Evolutionary conservation across 2,113 vertebrate genomes (phyloP), one percentile per base, ranked within the genome.

Genomic region (Serilophus lunatus): DNA sequence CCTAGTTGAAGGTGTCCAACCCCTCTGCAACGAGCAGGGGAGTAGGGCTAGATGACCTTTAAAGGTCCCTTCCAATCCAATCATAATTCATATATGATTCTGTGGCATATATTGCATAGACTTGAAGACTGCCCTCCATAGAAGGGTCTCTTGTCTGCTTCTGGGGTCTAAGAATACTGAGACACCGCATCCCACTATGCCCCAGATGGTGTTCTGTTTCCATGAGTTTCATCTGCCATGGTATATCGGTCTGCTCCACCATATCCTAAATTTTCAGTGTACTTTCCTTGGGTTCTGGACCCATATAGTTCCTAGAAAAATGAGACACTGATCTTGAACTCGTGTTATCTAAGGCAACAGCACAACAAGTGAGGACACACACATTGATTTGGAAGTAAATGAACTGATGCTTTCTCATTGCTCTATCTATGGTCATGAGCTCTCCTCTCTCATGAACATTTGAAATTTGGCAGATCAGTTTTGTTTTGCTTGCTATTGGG

Each of bases 391-490:
- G 80, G 71, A 82, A 91, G 74, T 15, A 85, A 86, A 85, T 42
- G 44, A 77, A 92, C 79, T 66, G 44, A 20, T 16, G 50, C 53
- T 78, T 86, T 77, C 72, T 93, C 60, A 35, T 40, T 92, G 82
- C 85, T 81, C 22, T 76, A 38, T 77, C 56, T 63, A 20, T 45
- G 60, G 61, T 47, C 65, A 35, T 76, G 36, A 90, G 49, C 47
- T 64, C 92, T 69, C 36, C 63, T 93, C 57, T 92, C 68, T 69
- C 72, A 86, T 63, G 77, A 92, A 90, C 66, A 38, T 82, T 47
- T 92, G 88, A 86, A 95, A 96, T 68, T 93, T 93, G 92, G 97
- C 95, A 96, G 90, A 83, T 86, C 5, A 0, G 65, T 86, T 96
- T 93, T 92, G 54, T 82, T 95, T 91, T 94, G 76, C 91, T 96